These are phyloP conservation scores for Aproaerema taeniolella DNA, from an alignment of 2,888 invertebrate genomes.

Conservation along the genomic window DNA sequence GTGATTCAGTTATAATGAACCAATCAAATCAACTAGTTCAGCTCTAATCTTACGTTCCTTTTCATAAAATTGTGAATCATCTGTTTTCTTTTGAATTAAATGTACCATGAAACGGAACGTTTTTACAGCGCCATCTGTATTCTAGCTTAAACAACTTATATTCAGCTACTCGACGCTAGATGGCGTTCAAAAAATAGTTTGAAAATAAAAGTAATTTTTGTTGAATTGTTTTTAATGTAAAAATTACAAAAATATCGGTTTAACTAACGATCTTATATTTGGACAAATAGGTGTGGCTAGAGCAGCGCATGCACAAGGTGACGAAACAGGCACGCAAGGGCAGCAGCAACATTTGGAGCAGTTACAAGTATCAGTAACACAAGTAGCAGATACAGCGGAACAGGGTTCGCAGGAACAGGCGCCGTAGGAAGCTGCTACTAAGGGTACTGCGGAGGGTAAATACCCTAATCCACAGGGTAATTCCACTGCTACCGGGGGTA, in stretches of 20 bases:
- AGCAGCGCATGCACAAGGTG: slow-evolving; percentile 26
- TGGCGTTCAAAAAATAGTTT: background rate
- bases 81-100: too few species aligned
- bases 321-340: slow-evolving; percentile 30
- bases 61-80: too few species aligned
- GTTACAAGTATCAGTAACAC: slow-evolving; percentile 4
- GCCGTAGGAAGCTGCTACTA: slow-evolving; percentile 30
- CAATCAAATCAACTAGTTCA: too few species aligned
- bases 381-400: slow-evolving; percentile 5
- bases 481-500: slow-evolving; percentile 36
- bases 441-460: slow-evolving; percentile 31
- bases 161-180: background rate
- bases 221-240: background rate
- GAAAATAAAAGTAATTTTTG: background rate
- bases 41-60: too few species aligned
- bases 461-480: slow-evolving; percentile 38
- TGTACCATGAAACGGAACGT: too few species aligned
- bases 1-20: too few species aligned
- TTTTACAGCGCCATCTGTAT: too few species aligned
- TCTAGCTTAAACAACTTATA: too few species aligned
- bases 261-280: slow-evolving; percentile 30
- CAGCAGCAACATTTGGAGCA: slow-evolving; percentile 13
- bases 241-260: slow-evolving; percentile 34
- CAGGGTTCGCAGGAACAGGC: slow-evolving; percentile 6
- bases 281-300: slow-evolving; percentile 36